Evolutionary conservation across 1,140 invertebrate genomes (phyloP).

Genomic region (Megalopta genalis): DNA sequence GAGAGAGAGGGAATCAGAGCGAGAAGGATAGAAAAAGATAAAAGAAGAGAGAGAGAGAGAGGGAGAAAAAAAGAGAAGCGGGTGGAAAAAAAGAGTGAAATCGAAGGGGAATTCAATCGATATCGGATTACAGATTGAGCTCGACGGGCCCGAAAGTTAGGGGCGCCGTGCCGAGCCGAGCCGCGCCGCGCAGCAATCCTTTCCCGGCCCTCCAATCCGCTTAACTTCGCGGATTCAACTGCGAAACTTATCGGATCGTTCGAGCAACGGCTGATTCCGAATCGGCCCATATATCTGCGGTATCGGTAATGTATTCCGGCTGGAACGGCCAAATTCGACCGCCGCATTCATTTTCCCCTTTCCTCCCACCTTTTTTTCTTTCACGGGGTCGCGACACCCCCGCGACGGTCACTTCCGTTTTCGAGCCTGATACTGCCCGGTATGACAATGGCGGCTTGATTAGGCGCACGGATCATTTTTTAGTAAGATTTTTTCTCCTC

Average conservation of each 20-base stretch:
- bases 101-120: constrained; percentile 41
- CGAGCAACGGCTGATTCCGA: constrained; percentile 32
- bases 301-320: constrained; percentile 40
- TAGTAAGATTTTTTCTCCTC: no score
- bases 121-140: constrained; percentile 52
- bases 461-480: no score
- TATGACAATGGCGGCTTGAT: no score
- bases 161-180: constrained; percentile 27
- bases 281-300: constrained; percentile 44
- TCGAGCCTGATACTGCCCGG: no score
- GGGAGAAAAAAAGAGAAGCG: neutral
- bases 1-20: neutral
- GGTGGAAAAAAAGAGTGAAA: neutral
- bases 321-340: neutral
- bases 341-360: neutral
- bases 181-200: constrained; percentile 57
- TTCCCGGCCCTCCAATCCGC: constrained; percentile 65
- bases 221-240: constrained; percentile 65
- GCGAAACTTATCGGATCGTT: constrained; percentile 59
- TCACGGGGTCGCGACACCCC: no score
- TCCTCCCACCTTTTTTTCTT: neutral
- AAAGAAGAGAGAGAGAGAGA: neutral
- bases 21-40: no score
- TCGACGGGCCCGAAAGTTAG: constrained; percentile 47
- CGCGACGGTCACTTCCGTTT: no score